These are phyloP conservation scores for Campodea augens DNA, from an alignment of 1,140 invertebrate genomes.

Conservation along the genomic window DNA sequence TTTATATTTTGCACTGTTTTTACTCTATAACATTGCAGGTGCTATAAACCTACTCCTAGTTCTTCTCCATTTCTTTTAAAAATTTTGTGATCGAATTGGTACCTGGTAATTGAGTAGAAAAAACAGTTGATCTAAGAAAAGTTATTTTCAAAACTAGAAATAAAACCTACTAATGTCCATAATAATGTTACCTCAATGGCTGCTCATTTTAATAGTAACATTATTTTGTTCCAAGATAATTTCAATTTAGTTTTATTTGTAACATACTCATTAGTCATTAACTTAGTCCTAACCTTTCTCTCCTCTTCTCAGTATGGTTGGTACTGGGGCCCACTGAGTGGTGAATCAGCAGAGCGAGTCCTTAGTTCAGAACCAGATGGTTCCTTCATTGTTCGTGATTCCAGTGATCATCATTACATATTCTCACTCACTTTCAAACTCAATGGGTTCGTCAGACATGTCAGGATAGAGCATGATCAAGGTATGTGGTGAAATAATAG, in stretches of 20 bases:
- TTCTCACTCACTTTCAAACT: conserved; percentile 91
- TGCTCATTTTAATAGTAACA: not conserved
- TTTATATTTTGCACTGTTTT: too few relatives aligned
- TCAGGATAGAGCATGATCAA: conserved; percentile 93
- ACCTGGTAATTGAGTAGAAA: too few relatives aligned
- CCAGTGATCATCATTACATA: conserved; percentile 92
- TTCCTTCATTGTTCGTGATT: conserved; percentile 90
- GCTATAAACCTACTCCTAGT: too few relatives aligned
- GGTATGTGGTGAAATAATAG: too few relatives aligned
- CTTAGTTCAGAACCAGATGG: conserved; percentile 85
- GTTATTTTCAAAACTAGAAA: too few relatives aligned
- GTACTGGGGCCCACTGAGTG: conserved; percentile 95
- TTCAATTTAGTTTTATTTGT: not conserved
- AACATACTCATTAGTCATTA: not conserved
- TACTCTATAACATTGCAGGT: too few relatives aligned
- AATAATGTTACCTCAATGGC: not conserved
- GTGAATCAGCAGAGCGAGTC: conserved; percentile 83
- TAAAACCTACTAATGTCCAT: not conserved
- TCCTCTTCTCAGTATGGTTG: conserved; percentile 62
- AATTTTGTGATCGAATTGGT: too few relatives aligned
- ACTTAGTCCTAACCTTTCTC: conserved; percentile 1
- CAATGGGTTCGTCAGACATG: conserved; percentile 79
- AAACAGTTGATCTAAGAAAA: too few relatives aligned
- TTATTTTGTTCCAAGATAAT: not conserved
- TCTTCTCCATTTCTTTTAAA: too few relatives aligned